Evolutionary conservation across 2,797 vertebrate genomes (phyloP).

Genomic region (Paramormyrops hopkinsi): DNA sequence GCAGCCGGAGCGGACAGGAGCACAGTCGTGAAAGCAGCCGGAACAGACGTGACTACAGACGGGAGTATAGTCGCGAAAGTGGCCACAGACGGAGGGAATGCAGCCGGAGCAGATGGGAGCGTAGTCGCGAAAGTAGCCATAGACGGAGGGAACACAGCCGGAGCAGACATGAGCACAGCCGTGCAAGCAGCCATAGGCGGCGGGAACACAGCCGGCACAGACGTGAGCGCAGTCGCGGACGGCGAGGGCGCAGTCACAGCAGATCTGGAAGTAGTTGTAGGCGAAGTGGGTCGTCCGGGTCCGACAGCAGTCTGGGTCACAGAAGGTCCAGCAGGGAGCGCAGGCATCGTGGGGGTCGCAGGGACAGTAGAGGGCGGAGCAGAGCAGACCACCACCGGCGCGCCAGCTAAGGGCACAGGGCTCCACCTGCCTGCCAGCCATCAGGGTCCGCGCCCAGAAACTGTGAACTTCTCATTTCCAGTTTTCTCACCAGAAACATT

Average conservation of each 20-base stretch:
- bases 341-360: constrained; percentile 9
- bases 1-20: constrained; percentile 32
- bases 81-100: constrained; percentile 32
- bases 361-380: constrained; percentile 33
- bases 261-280: constrained; percentile 19
- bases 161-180: constrained; percentile 24
- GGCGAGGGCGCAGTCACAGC: not conserved
- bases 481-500: not conserved
- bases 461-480: not conserved
- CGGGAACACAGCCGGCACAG: constrained; percentile 24
- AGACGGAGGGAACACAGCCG: not conserved
- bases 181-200: constrained; percentile 16
- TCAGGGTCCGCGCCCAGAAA: not conserved
- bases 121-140: not conserved
- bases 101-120: constrained; percentile 35
- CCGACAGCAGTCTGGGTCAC: constrained; percentile 21
- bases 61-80: constrained; percentile 25
- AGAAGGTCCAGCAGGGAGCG: constrained; percentile 14
- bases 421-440: not conserved
- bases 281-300: constrained; percentile 29
- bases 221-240: not conserved
- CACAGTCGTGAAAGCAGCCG: constrained; percentile 31
- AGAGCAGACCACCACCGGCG: constrained; percentile 35
- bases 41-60: constrained; percentile 5
- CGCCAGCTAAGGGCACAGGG: constrained; percentile 14